Base-by-base conservation (phyloP, 2,113 vertebrate genomes). In the Anguilla rostrata region DNA sequence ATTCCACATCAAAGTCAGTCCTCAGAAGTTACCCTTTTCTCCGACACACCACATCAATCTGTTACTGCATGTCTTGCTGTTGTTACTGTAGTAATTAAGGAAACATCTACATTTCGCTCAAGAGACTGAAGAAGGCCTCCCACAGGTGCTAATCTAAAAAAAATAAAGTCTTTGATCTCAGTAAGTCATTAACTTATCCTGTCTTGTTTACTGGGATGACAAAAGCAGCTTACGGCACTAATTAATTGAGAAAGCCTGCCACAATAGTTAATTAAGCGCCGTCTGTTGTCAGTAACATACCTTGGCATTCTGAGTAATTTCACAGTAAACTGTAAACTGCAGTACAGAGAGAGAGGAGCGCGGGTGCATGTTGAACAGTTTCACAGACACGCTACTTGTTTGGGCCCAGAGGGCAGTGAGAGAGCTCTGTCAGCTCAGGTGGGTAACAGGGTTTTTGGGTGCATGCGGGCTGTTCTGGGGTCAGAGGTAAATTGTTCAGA, bases 151-250 rank as follows among this genome's bases (percentile, higher is more conserved):
- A 82, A 60, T 78, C 14, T 46, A 9, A n/a, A 75, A 83, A 85
- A 81, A 83, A 86, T 60, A 75, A 85, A 75, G 89, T 86, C 85
- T 89, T 91, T 89, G 91, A 92, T 91, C 81, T 87, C 63, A 85
- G 75, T 83, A 85, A 86, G 90, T 89, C 88, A 87, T 90, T 89
- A 91, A 86, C 89, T 89, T 89, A 82, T 85, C 84, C 82, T 81
- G 84, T 88, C 87, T 91, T 91, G 91, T 92, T 92, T 92, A 91
- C 86, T 49, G 85, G 83, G 80, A 86, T 89, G 89, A 89, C 90
- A 89, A 86, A 88, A 86, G 87, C 88, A 88, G 89, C 89, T 90
- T 87, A 82, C 87, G 90, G 89, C 89, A 83, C 86, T 89, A 92
- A 90, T 92, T 92, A 92, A 87, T 84, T 87, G 84, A 90, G 87